These are phyloP conservation scores for Hirudo medicinalis DNA, from an alignment of 1,140 invertebrate species.

Conservation along the genomic window DNA sequence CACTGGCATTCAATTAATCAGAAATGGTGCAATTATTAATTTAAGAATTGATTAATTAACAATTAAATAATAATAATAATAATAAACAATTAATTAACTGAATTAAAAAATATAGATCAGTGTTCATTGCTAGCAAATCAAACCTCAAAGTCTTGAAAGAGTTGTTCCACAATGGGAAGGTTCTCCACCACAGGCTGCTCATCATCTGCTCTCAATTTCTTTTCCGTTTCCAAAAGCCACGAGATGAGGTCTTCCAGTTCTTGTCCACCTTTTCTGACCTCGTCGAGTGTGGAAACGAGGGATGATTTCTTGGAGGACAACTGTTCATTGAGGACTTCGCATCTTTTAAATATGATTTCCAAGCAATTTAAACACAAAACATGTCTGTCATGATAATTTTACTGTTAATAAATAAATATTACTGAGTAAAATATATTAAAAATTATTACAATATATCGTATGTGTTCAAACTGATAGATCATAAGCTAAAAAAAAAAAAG, in stretches of 20 bases:
- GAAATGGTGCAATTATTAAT: no score
- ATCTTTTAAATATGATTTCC: conserved; percentile 85
- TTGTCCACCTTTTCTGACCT: conserved; percentile 45
- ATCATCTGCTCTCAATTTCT: conserved; percentile 64
- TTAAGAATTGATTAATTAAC: no score
- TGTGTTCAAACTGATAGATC: no score
- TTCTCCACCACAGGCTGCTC: conserved; percentile 79
- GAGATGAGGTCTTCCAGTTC: conserved; percentile 82
- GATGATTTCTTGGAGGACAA: conserved; percentile 58
- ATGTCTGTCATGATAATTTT: no score
- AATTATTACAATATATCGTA: no score
- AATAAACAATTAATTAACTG: no score
- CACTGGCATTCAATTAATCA: no score
- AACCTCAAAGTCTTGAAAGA: conserved; percentile 55
- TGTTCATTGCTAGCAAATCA: background rate
- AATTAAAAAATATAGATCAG: no score
- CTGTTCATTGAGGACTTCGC: conserved; percentile 45
- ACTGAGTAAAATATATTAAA: no score
- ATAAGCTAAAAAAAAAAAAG: no score
- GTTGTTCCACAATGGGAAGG: conserved; percentile 63
- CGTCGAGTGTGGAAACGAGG: conserved; percentile 58
- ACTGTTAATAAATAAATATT: no score
- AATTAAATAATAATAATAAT: no score
- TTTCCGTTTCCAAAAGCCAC: conserved; percentile 78
- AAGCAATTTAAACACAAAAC: conserved; percentile 61